Evolutionary conservation across 64 coral and sea anemone species (phyloP), one percentile per base, ranked within the genome.

Genomic region (Acropora tenuis): DNA sequence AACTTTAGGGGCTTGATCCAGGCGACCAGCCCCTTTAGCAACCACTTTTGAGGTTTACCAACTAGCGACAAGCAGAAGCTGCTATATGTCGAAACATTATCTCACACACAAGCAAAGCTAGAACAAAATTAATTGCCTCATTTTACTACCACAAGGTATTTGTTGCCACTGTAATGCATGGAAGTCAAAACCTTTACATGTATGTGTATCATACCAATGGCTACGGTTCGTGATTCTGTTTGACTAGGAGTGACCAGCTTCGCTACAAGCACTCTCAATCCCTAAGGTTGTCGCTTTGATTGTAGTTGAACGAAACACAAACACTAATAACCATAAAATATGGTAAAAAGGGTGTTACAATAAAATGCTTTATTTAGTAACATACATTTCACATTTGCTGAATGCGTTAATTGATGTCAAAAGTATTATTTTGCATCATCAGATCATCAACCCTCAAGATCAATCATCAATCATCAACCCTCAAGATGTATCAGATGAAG

Each of bases 361-460:
- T 47, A 50, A 77, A 50, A 88, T 88, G 87, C 73, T 88, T 77
- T 76, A 88, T 88, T 88, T 58, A 78, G 74, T 77, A 88, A 77
- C 86, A 88, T 88, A 88, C 86, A 76, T 76, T 77, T 77, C 43
- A 88, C 68, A 88, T 88, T 55, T 55, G 2, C 52, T 55, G 1
- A 55, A 55, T 55, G 52, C 52, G 5, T 55, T 55, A 55, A 55
- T 7, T 55, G 52, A 76, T 76, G 86, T 88, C 71, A 77, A 77
- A 88, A 88, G 18, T 88, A 8, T 75, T 82, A 91, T 80, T 83
- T 78, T 80, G 52, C 73, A 83, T 91, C 82, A 83, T 91, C 82
- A 77, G 73, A 82, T 75, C 81, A 55, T 55, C 52, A 55, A 55
- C 52, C 52, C 52, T 9, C 81, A 48, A 82, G 81, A 90, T 80